Evolutionary conservation across 2,797 vertebrate species (phyloP).

Genomic region (Gymnoscopelus microlampas): DNA sequence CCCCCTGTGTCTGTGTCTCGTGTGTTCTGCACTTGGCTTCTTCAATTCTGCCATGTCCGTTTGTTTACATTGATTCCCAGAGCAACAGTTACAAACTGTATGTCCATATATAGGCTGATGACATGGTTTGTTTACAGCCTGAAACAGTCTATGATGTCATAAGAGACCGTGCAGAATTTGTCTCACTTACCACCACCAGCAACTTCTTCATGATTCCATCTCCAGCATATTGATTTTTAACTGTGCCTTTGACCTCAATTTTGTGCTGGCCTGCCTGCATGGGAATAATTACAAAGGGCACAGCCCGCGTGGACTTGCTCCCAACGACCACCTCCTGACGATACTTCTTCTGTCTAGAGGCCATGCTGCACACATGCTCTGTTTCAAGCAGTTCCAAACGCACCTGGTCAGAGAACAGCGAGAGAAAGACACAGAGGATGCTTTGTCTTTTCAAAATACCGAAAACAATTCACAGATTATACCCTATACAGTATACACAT

Average conservation of each 20-base stretch:
- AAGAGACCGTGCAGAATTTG: neutral
- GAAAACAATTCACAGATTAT: too few relatives aligned
- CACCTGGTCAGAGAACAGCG: slow-evolving; percentile 71
- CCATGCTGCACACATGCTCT: slow-evolving; percentile 83
- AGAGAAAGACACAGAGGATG: too few relatives aligned
- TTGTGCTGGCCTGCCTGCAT: slow-evolving; percentile 71
- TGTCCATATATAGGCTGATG: too few relatives aligned
- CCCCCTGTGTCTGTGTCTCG: too few relatives aligned
- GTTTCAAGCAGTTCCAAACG: slow-evolving; percentile 82
- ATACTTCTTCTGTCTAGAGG: slow-evolving; percentile 78
- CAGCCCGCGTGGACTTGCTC: slow-evolving; percentile 55
- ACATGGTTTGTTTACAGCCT: too few relatives aligned
- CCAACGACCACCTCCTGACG: slow-evolving; percentile 67
- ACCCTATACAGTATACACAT: too few relatives aligned
- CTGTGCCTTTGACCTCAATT: slow-evolving; percentile 85
- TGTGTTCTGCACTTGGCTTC: too few relatives aligned
- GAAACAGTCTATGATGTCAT: too few relatives aligned
- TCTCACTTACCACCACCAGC: slow-evolving; percentile 86
- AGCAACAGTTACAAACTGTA: too few relatives aligned
- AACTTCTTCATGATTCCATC: slow-evolving; percentile 85
- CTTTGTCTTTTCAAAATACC: neutral
- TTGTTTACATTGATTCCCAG: too few relatives aligned
- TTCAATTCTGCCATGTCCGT: too few relatives aligned
- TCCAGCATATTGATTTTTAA: slow-evolving; percentile 43
- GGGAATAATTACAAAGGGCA: slow-evolving; percentile 87